These are phyloP conservation scores for Silurus glanis DNA, from an alignment of 2,113 vertebrate species.

Conservation along the genomic window DNA sequence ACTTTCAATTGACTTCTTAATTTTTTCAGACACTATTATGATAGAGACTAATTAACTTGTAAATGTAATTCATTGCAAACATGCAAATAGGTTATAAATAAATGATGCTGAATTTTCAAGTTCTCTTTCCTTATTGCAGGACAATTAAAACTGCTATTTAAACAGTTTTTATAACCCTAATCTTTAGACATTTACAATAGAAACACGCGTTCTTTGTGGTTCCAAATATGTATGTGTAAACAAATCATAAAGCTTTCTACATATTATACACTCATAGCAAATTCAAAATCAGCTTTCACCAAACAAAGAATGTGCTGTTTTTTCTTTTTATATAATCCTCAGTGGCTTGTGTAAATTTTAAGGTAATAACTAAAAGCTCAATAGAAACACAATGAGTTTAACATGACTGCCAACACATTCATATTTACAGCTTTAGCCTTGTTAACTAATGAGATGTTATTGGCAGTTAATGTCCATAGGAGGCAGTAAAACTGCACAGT, in stretches of 20 bases:
- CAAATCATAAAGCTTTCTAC: neutral
- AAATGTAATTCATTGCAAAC: neutral
- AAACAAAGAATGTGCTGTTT: neutral
- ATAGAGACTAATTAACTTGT: neutral
- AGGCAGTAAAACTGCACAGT: slow-evolving; percentile 39
- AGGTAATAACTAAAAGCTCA: slow-evolving; percentile 23
- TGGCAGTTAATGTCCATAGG: slow-evolving; percentile 29
- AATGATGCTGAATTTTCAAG: neutral
- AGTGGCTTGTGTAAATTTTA: neutral
- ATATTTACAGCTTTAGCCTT: slow-evolving; percentile 14
- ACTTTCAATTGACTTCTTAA: neutral
- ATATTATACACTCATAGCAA: neutral
- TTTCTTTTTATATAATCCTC: neutral
- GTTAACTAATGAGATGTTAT: slow-evolving; percentile 24
- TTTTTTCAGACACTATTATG: neutral
- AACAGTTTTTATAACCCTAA: neutral
- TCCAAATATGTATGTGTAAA: neutral
- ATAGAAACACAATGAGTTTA: slow-evolving; percentile 15
- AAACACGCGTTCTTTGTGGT: neutral
- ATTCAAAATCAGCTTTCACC: neutral
- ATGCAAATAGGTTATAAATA: neutral
- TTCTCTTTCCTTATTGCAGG: neutral
- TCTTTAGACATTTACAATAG: neutral
- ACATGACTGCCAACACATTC: neutral
- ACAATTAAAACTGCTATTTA: neutral